These are phyloP conservation scores for Crotalus tigris DNA, from an alignment of 2,113 vertebrate genomes.

Conservation along the genomic window DNA sequence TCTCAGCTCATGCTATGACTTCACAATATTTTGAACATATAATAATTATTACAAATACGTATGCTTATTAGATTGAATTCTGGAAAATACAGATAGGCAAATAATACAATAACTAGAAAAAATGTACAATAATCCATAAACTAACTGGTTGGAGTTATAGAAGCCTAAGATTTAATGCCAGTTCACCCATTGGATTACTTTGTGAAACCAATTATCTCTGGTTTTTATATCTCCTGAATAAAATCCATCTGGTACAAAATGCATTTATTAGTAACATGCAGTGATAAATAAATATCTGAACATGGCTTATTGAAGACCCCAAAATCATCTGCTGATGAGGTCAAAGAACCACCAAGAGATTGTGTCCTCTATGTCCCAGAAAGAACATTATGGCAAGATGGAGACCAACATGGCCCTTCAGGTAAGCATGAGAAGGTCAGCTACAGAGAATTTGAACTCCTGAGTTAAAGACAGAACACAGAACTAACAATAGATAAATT, in stretches of 20 bases:
- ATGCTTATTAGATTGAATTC: neutral
- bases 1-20: neutral
- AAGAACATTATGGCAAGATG: neutral
- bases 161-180: neutral
- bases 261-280: neutral
- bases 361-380: neutral
- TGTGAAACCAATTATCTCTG: neutral
- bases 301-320: neutral
- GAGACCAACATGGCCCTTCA: neutral
- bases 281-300: neutral
- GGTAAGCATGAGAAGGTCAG: neutral
- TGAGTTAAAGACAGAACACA: neutral
- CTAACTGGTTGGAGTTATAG: neutral
- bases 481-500: neutral
- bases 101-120: neutral
- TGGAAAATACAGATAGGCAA: neutral
- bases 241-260: neutral
- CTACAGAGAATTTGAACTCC: neutral
- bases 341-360: neutral
- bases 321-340: neutral
- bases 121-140: neutral
- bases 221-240: neutral
- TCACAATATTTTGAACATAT: neutral
- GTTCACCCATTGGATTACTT: neutral
- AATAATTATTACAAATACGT: neutral